Conservation (phyloP, 2,797 vertebrate genomes). For the Danio choprae region DNA sequence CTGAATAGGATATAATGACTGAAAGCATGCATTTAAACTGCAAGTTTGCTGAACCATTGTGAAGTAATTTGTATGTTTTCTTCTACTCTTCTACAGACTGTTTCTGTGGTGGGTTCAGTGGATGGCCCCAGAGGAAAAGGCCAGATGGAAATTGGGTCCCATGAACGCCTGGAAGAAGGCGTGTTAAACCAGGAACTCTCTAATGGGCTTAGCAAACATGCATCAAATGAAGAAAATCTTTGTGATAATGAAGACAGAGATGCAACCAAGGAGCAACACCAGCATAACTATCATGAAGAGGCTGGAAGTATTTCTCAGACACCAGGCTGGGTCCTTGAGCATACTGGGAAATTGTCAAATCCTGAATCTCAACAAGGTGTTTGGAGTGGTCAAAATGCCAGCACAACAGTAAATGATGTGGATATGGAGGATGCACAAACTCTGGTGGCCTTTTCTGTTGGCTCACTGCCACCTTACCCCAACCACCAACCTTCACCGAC, state of each 20-base stretch:
- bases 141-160: constrained; percentile 99
- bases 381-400: constrained; percentile 67
- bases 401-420: constrained; percentile 63
- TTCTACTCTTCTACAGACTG: constrained; percentile 80
- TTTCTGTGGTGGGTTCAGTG: constrained; percentile 86
- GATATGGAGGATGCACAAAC: constrained; percentile 91
- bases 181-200: constrained; percentile 84
- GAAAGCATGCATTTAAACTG: background rate
- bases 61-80: constrained; percentile 31
- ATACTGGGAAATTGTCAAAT: constrained; percentile 69
- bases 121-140: constrained; percentile 97
- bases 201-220: constrained; percentile 86
- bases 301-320: constrained; percentile 68
- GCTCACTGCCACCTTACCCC: constrained; percentile 84
- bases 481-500: constrained; percentile 60
- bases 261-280: constrained; percentile 45
- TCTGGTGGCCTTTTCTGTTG: constrained; percentile 91
- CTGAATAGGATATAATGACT: background rate
- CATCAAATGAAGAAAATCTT: constrained; percentile 68
- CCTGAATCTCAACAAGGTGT: constrained; percentile 68
- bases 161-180: constrained; percentile 93
- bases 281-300: constrained; percentile 62
- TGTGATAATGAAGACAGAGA: constrained; percentile 70
- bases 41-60: constrained; percentile 70
- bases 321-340: constrained; percentile 73